Evolutionary conservation across 2,888 invertebrate species (phyloP).

Genomic region (Flexamia atlantica): DNA sequence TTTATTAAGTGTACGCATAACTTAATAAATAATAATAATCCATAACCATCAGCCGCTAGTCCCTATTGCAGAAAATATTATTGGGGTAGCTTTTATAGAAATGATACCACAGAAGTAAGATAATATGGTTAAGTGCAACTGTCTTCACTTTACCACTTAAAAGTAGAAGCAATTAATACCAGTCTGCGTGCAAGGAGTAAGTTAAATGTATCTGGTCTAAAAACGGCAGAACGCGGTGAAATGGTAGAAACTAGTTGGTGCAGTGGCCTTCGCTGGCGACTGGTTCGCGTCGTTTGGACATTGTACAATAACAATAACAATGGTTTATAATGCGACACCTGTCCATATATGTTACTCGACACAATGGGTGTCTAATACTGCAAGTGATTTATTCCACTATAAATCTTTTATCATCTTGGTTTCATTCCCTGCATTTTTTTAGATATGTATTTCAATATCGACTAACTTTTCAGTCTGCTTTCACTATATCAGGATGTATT

Average conservation of each 20-base stretch:
- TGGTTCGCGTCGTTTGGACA: neutral
- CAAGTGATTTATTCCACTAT: no score
- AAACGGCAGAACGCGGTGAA: slow-evolving; percentile 16
- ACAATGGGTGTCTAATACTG: no score
- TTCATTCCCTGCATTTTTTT: no score
- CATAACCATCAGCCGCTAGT: no score
- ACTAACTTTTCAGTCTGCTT: no score
- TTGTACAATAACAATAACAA: neutral
- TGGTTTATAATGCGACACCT: neutral
- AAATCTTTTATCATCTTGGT: no score
- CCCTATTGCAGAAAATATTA: neutral
- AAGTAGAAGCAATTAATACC: slow-evolving; percentile 21
- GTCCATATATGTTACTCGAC: no score
- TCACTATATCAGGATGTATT: no score
- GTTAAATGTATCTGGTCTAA: slow-evolving; percentile 7
- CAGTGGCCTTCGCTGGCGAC: slow-evolving; percentile 24
- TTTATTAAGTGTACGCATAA: no score
- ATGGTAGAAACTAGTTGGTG: slow-evolving; percentile 27
- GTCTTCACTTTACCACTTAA: neutral
- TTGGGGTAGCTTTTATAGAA: neutral
- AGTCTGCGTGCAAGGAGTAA: slow-evolving; percentile 12
- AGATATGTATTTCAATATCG: no score
- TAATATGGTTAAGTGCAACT: neutral
- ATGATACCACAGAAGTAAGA: neutral
- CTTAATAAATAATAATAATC: no score